Evolutionary conservation across 1,140 invertebrate genomes (phyloP), one percentile per base, ranked within the genome.

Genomic region (Nymphalis io): DNA sequence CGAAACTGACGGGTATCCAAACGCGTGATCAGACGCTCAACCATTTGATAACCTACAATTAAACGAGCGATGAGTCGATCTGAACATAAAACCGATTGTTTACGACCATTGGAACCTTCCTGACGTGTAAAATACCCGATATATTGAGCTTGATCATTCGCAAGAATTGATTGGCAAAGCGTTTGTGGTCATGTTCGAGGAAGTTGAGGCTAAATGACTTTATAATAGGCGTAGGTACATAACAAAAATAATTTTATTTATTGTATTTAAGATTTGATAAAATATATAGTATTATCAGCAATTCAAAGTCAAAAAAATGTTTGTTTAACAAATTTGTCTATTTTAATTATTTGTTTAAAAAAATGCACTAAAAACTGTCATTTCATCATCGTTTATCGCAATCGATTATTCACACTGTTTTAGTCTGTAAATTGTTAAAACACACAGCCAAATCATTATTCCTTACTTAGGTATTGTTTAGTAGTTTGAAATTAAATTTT

Each of bases 11-110:
- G 69, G 59, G 69, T 42, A 20, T 39, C 55, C 42, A 60, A 23
- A 44, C 20, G 20, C 62, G 48, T 23, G 39, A 53, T 61, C 69
- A 60, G 57, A 60, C 60, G 62, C 60, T 61, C 63, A 66, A 61
- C 63, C 69, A 23, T 66, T 71, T 71, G 69, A 71, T 71, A 61
- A 66, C 69, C 63, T 57, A 66, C 69, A 71, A 71, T 71, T 71
- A 71, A 65, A 70, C 68, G 68, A 70, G 44, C 60, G 68, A 60
- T 65, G 68, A 65, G 57, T 65, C 62, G 58, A 61, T 42, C 18
- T 42, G 23, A 33, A 59, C 58, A 66, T 71, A 71, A 71, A 66
- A 60, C 69, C 69, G 51, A 66, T 46, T 71, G 58, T 71, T 71
- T 71, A 71, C 63, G 48, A 57, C 18, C 69, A 55, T 38, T 65